Base-by-base conservation (phyloP, 1,140 invertebrate species). In the Brachionus plicatilis region DNA sequence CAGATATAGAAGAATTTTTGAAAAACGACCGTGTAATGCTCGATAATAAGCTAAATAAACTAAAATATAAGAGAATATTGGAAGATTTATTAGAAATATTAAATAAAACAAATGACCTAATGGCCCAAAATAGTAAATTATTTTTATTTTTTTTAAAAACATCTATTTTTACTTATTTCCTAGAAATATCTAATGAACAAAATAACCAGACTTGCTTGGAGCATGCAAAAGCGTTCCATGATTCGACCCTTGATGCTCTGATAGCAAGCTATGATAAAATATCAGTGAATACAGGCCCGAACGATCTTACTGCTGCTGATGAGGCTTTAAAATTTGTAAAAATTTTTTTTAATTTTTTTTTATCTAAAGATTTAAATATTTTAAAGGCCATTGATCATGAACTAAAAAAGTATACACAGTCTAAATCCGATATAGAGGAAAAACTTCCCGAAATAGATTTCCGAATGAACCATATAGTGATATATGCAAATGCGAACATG, bases 181-280 rank as follows among this genome's bases (percentile, higher is more conserved):
- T 8, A 60, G 29, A 56, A 65, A 29, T 82, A 45, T 41, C 24
- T 12, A 76, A 50, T 56, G 79, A 82, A 47, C 53, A 65, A 37
- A 82, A 82, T 47, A 82, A 82, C 27, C 79, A 82, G 27, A 82
- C 79, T 41, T 65, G 79, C 27, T 29, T 82, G 65, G 79, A 82
- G 12, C 79, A 82, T 65, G 79, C 79, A 27, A 82, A 65, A 17
- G 79, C 79, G 17, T 82, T 82, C 29, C 33, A 43, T 24, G 79
- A 82, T 27, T 82, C 79, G 11, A 82, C 79, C 11, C 14, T 82
- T 11, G 53, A 82, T 17, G 56, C 79, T 12, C 45, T 82, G 11
- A 47, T 12, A 24, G 33, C 79, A 20, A 76, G 72, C 43, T 76
- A 50, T 14, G 72, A 76, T 29, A 76, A 53, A 76, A 76, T 76